Conservation (phyloP, 2,888 invertebrate species). For the Drosophila sordidapex region DNA sequence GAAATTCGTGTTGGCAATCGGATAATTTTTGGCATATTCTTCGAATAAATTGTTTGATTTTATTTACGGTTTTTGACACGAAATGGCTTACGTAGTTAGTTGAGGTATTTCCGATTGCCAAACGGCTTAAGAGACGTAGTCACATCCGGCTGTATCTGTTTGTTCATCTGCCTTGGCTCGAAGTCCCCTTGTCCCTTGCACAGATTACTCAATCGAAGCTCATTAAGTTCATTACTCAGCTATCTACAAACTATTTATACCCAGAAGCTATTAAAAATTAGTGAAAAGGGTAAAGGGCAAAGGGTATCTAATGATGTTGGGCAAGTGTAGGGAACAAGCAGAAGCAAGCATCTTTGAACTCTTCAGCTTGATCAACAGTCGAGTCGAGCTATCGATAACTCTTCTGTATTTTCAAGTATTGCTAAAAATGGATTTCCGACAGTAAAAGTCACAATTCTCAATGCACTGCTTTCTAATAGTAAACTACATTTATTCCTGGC, state of each 20-base stretch:
- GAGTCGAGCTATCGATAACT: neutral
- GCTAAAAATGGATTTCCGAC: too few relatives aligned
- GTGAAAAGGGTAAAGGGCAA: neutral
- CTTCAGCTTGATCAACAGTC: neutral
- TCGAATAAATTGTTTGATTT: constrained; percentile 1
- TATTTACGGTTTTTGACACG: neutral
- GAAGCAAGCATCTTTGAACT: neutral
- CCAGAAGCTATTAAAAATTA: neutral
- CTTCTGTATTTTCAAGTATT: neutral
- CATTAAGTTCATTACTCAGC: neutral
- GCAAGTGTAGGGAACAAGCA: neutral
- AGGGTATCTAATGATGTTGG: neutral
- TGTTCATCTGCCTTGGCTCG: neutral
- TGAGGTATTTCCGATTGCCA: constrained; percentile 7
- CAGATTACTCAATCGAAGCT: neutral
- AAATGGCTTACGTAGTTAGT: constrained; percentile 1
- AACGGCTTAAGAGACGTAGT: neutral
- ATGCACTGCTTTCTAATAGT: neutral
- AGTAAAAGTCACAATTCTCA: neutral
- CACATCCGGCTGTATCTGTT: neutral
- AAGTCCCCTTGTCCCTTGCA: neutral
- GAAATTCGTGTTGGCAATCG: neutral
- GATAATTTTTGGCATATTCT: neutral
- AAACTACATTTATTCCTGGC: neutral
- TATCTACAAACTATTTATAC: neutral